Evolutionary conservation across 2,113 vertebrate genomes (phyloP), one percentile per base, ranked within the genome.

Genomic region (Pollachius pollachius): DNA sequence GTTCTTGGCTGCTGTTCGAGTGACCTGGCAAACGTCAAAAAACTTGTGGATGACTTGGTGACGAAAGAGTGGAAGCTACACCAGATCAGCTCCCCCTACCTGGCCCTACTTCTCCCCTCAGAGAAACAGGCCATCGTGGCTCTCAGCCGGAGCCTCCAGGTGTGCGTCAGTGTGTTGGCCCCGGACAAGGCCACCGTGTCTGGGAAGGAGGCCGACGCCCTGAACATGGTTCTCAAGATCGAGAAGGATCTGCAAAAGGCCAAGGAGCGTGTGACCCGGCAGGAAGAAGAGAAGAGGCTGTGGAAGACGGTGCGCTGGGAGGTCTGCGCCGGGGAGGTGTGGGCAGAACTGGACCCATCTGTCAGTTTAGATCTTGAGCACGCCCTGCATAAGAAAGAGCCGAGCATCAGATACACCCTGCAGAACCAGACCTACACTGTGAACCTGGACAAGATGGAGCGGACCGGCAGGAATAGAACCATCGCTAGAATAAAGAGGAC

Each of bases 221-320:
- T 85, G 11, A 68, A 66, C 19, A 56, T 71, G 1, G 54, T 75
- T 27, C n/a, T 81, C 23, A 48, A 81, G 52, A 81, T 89, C 62
- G 73, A 67, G 4, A 54, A 37, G 15, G 48, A 82, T 19, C 30
- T 86, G 15, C 82, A 79, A 52, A 61, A 17, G n/a, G 81, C 56
- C 1, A 68, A 62, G 34, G 79, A 85, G 1, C 65, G 68, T 57
- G 65, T 75, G 21, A 65, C 1, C 25, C 68, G 60, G 19, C 60
- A 75, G 21, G 56, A 63, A 15, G 85, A 86, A 58, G 69, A 84
- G 75, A 71, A 52, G 18, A 75, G 80, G 62, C 52, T 85, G 60
- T 61, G 65, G 27, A 57, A 84, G 62, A 82, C 66, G 2, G 62
- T 89, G 61, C 59, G 68, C 6, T 89, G 87, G 87, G 80, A 89